These are phyloP conservation scores for Papilio polytes DNA, from an alignment of 1,140 invertebrate genomes.

Conservation along the genomic window DNA sequence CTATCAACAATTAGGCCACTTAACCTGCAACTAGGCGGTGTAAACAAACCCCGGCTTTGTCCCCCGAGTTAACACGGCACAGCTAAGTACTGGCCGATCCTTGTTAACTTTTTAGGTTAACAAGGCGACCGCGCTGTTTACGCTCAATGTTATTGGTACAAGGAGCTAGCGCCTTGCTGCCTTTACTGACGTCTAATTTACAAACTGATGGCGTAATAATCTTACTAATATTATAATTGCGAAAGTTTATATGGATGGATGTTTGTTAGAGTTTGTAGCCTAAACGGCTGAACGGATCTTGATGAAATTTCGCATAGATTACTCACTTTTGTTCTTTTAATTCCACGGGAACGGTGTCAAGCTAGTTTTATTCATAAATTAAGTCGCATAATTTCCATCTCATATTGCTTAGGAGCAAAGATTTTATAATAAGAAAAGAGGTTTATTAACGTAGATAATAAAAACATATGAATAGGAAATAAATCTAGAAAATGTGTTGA, in stretches of 20 bases:
- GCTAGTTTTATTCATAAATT: neutral
- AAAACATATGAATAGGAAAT: no score
- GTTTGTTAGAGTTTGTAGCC: no score
- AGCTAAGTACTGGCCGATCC: slow-evolving; percentile 77
- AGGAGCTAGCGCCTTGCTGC: slow-evolving; percentile 62
- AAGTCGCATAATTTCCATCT: neutral
- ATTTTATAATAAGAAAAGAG: no score
- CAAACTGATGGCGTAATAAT: neutral
- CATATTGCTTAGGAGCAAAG: no score
- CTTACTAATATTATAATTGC: no score
- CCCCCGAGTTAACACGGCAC: slow-evolving; percentile 63
- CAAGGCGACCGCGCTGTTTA: slow-evolving; percentile 71
- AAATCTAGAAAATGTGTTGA: no score
- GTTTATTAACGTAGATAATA: no score
- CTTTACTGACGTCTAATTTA: slow-evolving; percentile 40
- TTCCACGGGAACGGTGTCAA: no score
- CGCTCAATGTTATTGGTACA: slow-evolving; percentile 63
- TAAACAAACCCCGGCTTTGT: slow-evolving; percentile 75
- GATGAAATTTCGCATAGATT: no score
- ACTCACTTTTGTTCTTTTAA: no score
- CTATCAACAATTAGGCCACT: slow-evolving; percentile 74
- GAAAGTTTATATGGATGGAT: no score
- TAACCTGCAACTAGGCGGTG: slow-evolving; percentile 76
- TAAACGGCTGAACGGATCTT: no score
- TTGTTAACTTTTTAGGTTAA: slow-evolving; percentile 80